Conservation (phyloP, 2,797 vertebrate species). For the Melanotaenia boesemani region DNA sequence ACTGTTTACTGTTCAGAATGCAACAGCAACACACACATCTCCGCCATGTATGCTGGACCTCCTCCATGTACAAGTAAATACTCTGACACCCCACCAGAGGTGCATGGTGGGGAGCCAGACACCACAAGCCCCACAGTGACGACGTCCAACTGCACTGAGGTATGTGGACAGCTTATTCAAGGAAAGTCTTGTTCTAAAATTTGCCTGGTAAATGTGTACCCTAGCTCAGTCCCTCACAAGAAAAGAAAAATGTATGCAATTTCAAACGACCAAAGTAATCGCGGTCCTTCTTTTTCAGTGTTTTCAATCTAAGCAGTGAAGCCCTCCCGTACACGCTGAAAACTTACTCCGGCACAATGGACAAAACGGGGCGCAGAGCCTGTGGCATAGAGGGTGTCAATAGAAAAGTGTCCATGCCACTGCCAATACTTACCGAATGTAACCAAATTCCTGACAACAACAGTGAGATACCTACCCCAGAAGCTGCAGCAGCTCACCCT, state of each 20-base stretch:
- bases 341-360: neutral
- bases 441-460: neutral
- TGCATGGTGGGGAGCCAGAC: neutral
- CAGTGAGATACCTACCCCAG: neutral
- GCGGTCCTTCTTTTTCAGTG: too few relatives aligned
- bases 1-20: neutral
- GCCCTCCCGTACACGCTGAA: neutral
- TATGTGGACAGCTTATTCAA: neutral
- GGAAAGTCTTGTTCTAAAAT: neutral
- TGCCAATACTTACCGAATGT: neutral
- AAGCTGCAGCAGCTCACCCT: neutral
- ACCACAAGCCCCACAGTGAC: neutral
- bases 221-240: neutral
- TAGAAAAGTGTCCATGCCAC: neutral
- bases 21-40: neutral
- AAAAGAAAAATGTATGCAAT: neutral
- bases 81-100: neutral
- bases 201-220: neutral
- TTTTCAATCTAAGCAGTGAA: neutral
- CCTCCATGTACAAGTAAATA: neutral
- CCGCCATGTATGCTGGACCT: neutral
- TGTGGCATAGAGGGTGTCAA: neutral
- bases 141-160: neutral
- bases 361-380: neutral
- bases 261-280: neutral